Conservation (phyloP, 2,888 invertebrate species). For the Epinotia ramella region DNA sequence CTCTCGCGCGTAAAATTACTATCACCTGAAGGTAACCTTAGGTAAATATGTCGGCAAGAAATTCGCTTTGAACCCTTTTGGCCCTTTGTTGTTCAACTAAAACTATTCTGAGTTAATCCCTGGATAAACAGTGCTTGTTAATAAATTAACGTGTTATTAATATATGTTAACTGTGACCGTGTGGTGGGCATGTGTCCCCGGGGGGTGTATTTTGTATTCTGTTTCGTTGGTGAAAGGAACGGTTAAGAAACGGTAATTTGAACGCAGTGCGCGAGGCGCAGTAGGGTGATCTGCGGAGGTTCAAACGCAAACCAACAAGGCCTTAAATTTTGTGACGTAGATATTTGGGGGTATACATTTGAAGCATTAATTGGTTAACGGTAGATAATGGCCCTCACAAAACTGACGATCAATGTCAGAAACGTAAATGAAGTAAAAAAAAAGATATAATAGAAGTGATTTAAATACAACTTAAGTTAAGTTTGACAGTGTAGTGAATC, state of each 20-base stretch:
- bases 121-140: conserved; percentile 84
- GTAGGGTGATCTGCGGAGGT: conserved; percentile 9
- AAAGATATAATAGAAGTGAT: too few relatives aligned
- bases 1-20: conserved; percentile 83
- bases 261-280: conserved; percentile 28
- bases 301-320: background rate
- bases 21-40: conserved; percentile 79
- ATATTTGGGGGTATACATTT: background rate
- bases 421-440: too few relatives aligned
- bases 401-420: too few relatives aligned
- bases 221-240: conserved; percentile 77
- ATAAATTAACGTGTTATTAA: conserved; percentile 85
- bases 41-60: conserved; percentile 85
- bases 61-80: conserved; percentile 84
- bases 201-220: conserved; percentile 68
- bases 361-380: too few relatives aligned
- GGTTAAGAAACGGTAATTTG: conserved; percentile 76
- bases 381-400: too few relatives aligned
- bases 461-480: too few relatives aligned
- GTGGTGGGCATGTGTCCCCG: conserved; percentile 80
- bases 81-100: conserved; percentile 85
- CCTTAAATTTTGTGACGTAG: background rate
- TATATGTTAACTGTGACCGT: conserved; percentile 81
- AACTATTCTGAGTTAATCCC: conserved; percentile 85
- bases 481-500: too few relatives aligned